phyloP scores from a whole-genome alignment of 2,113 vertebrate species.

The Thamnaconus septentrionalis region DNA sequence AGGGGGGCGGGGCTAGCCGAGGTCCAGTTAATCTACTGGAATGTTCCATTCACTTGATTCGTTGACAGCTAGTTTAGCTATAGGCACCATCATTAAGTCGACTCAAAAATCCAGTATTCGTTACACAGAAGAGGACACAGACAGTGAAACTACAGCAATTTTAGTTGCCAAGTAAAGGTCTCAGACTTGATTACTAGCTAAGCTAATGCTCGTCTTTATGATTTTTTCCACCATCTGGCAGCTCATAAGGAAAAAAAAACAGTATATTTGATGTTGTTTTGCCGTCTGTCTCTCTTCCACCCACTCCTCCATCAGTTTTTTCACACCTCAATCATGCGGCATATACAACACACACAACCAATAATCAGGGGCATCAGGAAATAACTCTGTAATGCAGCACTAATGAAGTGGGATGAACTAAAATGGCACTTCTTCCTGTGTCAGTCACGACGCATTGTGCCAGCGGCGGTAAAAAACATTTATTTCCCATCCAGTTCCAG shows the following conservation, averaged over 20 bases:
- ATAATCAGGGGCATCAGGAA: constrained; percentile 43
- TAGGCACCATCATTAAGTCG: too few species aligned
- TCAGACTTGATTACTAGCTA: constrained; percentile 49
- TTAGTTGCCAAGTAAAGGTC: constrained; percentile 28
- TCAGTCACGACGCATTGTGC: constrained; percentile 54
- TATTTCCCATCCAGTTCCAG: constrained; percentile 36
- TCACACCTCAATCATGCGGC: constrained; percentile 27
- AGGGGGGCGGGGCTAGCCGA: too few species aligned
- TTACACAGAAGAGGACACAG: too few species aligned
- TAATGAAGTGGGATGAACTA: constrained; percentile 62
- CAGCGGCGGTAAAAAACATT: constrained; percentile 35
- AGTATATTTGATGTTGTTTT: constrained; percentile 46
- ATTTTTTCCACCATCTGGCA: constrained; percentile 4
- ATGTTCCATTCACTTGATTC: too few species aligned
- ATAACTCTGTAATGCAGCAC: background rate
- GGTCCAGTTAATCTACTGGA: too few species aligned
- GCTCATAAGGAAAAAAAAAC: constrained; percentile 23
- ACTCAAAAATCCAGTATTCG: too few species aligned
- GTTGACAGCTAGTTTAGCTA: too few species aligned
- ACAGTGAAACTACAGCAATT: too few species aligned
- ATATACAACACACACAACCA: constrained; percentile 14
- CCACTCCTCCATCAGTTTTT: constrained; percentile 31
- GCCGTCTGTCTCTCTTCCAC: constrained; percentile 31
- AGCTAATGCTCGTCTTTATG: constrained; percentile 45
- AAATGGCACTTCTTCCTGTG: constrained; percentile 45